These are phyloP conservation scores for Panagrolaimus sp. DNA, from an alignment of 1,140 invertebrate genomes.

Conservation along the genomic window DNA sequence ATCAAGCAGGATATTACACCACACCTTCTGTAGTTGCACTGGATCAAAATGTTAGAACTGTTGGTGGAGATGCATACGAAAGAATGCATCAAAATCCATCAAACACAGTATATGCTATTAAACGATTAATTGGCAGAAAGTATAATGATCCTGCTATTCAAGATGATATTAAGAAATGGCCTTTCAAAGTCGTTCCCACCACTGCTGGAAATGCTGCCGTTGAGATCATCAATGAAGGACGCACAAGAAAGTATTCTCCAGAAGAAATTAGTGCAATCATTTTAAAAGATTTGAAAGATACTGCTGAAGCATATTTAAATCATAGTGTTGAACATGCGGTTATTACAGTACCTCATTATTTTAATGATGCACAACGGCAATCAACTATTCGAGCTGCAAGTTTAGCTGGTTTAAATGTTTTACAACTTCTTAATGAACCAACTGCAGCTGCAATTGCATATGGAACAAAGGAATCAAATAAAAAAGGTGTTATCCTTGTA, in stretches of 20 bases:
- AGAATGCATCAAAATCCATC: slow-evolving; percentile 75
- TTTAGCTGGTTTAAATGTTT: slow-evolving; percentile 86
- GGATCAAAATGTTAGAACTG: slow-evolving; percentile 89
- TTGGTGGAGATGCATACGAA: slow-evolving; percentile 79
- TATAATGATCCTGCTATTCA: slow-evolving; percentile 76
- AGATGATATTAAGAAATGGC: too few relatives aligned
- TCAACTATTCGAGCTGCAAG: slow-evolving; percentile 94
- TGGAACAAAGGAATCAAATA: slow-evolving; percentile 75
- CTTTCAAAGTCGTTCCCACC: too few relatives aligned
- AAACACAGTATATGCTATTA: slow-evolving; percentile 68
- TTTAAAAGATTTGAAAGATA: slow-evolving; percentile 62
- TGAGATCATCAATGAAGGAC: too few relatives aligned
- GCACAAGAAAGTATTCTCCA: too few relatives aligned
- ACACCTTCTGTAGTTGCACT: slow-evolving; percentile 95
- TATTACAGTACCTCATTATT: slow-evolving; percentile 62
- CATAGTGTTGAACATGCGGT: slow-evolving; percentile 62
- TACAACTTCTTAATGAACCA: slow-evolving; percentile 73
- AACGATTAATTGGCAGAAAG: slow-evolving; percentile 81
- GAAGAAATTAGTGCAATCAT: too few relatives aligned
- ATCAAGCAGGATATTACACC: slow-evolving; percentile 83
- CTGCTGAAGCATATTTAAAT: slow-evolving; percentile 60
- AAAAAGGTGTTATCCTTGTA: slow-evolving; percentile 65
- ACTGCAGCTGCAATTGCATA: slow-evolving; percentile 78
- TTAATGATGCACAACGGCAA: slow-evolving; percentile 68
- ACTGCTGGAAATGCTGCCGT: too few relatives aligned